Evolutionary conservation across 2,797 vertebrate genomes (phyloP), one percentile per base, ranked within the genome.

Genomic region (Enteromius treurensis): DNA sequence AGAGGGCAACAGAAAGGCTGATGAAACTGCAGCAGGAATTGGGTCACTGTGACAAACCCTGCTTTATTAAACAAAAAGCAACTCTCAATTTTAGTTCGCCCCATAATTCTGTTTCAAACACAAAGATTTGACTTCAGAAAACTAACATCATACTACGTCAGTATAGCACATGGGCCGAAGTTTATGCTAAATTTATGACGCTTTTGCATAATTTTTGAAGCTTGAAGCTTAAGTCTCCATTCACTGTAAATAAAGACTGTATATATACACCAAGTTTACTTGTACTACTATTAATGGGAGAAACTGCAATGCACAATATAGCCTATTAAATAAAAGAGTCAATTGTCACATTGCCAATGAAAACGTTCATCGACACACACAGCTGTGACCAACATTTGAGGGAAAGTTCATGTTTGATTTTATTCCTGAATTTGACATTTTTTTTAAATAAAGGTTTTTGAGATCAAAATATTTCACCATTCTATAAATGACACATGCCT

Each of bases 1-100:
- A 83, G 53, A 77, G 81, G 55, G 81, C 58, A 67, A 77, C 55
- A 77, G 42, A 79, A 82, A 77, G 88, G 88, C 85, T 85, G 88
- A 86, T 86, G 81, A 88, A 87, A 83, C 86, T 26, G 58, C 42
- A 40, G 70, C 51, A 75, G 58, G 49, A 77, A 67, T 23, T 80
- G 60, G 60, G 81, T 82, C 84, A 85, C 49, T 42, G 71, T 85
- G 67, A 88, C 86, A 78, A 82, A 80, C 65, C 40, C 11, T 40
- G 47, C 65, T 49, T 79, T 68, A 77, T 82, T 77, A 74, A 81
- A 42, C 51, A 23, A 70, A 81, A 77, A 79, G 19, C 64, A 80
- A 23, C 79, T 69, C 76, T 8, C 17, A 51, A 78, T 76, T 37
- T 55, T 37, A 71, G 69, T 71, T 71, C 14, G 29, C 69, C 42